Evolutionary conservation across 2,888 invertebrate species (phyloP).

Genomic region (Papilio gigon): DNA sequence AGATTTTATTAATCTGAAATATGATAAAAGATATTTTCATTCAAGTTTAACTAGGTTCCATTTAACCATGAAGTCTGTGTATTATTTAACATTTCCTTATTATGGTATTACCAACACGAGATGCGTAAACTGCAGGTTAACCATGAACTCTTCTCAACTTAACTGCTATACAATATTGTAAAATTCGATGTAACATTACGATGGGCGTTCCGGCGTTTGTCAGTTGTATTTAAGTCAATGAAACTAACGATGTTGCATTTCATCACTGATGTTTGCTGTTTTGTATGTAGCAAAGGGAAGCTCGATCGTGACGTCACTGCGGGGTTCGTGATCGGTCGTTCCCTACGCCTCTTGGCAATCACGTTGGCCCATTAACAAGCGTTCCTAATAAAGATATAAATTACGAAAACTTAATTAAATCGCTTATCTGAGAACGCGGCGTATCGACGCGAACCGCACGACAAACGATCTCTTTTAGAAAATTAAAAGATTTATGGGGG

Average conservation of each 20-base stretch:
- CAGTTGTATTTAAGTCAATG: background rate
- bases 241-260: background rate
- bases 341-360: slow-evolving; percentile 68
- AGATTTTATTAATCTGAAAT: slow-evolving; percentile 51
- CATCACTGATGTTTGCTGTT: slow-evolving; percentile 42
- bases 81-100: background rate
- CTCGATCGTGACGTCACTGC: slow-evolving; percentile 33
- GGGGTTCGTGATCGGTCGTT: slow-evolving; percentile 58
- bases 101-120: too few species aligned
- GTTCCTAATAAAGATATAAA: slow-evolving; percentile 79
- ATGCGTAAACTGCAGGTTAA: too few species aligned
- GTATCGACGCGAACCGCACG: slow-evolving; percentile 54
- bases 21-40: background rate
- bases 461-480: slow-evolving; percentile 55
- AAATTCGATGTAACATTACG: background rate
- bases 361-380: slow-evolving; percentile 64
- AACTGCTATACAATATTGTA: too few species aligned
- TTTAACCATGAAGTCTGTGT: background rate
- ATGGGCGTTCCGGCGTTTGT: background rate
- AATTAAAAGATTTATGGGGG: slow-evolving; percentile 73
- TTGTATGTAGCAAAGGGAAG: slow-evolving; percentile 46
- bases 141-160: too few species aligned
- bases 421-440: slow-evolving; percentile 63
- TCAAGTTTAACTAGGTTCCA: background rate
- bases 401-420: slow-evolving; percentile 80